Conservation (phyloP, 2,797 vertebrate genomes). For the Hozukius guyotensis region DNA sequence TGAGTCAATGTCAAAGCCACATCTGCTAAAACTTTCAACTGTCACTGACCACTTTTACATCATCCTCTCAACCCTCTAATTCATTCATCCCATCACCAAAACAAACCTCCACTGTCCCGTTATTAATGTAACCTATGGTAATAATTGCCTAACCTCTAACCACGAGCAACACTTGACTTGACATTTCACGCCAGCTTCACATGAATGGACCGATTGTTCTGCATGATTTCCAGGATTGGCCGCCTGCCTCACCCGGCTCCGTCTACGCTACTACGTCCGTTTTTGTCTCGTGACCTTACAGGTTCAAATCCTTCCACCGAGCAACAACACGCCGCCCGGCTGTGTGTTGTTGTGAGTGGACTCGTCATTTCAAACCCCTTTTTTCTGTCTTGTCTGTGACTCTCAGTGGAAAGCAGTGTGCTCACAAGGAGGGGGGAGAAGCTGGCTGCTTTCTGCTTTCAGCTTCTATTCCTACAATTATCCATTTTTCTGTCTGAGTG, state of each 20-base stretch:
- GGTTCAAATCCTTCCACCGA: constrained; percentile 60
- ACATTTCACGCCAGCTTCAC: constrained; percentile 68
- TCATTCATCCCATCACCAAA: constrained; percentile 29
- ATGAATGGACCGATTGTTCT: constrained; percentile 77
- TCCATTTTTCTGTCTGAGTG: constrained; percentile 6
- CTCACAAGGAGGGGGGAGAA: constrained; percentile 49
- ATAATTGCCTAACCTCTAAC: constrained; percentile 71
- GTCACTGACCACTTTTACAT: not conserved
- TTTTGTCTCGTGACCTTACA: constrained; percentile 70
- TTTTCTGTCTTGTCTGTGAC: constrained; percentile 57
- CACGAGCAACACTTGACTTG: constrained; percentile 67
- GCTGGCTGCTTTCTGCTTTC: constrained; percentile 52
- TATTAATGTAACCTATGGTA: constrained; percentile 26
- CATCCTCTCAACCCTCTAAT: not conserved
- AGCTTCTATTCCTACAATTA: constrained; percentile 59
- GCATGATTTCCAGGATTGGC: constrained; percentile 58
- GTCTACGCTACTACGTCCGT: constrained; percentile 54
- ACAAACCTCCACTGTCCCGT: constrained; percentile 40
- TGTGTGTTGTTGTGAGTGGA: constrained; percentile 66
- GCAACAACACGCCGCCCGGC: constrained; percentile 42
- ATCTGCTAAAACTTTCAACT: constrained; percentile 40
- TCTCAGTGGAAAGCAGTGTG: constrained; percentile 59
- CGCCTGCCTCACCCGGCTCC: constrained; percentile 34
- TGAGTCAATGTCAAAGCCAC: constrained; percentile 37
- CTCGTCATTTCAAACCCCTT: constrained; percentile 41